Percentiles rank a stretch among this genome's conserved stretches.
phyloP scores from a whole-genome alignment of 35 echinoderm and acorn worm genomes.

The Lytechinus variegatus region DNA sequence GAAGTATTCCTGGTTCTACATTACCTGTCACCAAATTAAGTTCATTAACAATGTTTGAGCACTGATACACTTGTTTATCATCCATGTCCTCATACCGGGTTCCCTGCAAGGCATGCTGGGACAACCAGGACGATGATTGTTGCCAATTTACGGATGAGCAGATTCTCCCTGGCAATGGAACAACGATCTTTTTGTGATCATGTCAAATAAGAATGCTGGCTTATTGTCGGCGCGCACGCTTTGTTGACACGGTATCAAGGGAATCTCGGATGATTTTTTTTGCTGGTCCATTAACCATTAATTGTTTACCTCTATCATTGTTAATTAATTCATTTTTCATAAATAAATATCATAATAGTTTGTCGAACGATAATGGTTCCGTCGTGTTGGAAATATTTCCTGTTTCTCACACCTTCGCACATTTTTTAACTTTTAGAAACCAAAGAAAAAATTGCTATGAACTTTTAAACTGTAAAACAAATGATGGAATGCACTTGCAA shows the following conservation, averaged over 20 bases:
- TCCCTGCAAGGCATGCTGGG: background rate
- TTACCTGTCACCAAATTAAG: background rate
- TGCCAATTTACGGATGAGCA: background rate
- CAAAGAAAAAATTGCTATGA: background rate
- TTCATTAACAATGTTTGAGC: background rate
- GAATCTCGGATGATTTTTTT: background rate
- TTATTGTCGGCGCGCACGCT: background rate
- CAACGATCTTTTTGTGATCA: background rate
- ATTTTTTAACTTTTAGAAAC: background rate
- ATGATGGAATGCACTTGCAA: background rate
- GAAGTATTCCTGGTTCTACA: background rate
- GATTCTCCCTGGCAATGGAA: background rate
- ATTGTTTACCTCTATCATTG: background rate
- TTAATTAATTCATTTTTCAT: background rate
- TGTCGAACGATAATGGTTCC: background rate
- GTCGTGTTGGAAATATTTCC: background rate
- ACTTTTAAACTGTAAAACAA: background rate
- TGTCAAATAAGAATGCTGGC: background rate
- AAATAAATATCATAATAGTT: background rate
- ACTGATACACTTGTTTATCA: background rate
- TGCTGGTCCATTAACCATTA: background rate
- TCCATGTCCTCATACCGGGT: background rate
- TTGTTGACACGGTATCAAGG: background rate
- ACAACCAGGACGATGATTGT: background rate
- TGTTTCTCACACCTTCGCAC: constrained; percentile 16